phyloP scores from a whole-genome alignment of 2,113 vertebrate species.

The Dryoscopus gambensis region DNA sequence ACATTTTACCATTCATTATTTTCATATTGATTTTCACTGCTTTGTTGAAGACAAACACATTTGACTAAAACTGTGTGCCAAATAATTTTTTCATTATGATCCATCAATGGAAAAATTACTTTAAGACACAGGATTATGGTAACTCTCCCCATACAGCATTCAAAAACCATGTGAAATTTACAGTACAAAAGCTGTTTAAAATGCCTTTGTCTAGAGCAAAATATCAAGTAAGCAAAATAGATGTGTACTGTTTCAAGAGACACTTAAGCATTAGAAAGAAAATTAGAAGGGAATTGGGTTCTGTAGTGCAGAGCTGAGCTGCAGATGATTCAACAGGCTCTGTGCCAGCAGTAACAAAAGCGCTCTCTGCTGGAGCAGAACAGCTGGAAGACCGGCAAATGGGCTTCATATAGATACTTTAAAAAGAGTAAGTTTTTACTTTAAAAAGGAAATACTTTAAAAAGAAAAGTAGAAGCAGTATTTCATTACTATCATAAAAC shows the following conservation, averaged over 20 bases:
- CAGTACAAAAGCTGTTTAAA: background rate
- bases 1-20: background rate
- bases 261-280: background rate
- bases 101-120: background rate
- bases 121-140: background rate
- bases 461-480: background rate
- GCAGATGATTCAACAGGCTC: background rate
- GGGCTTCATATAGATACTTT: fast-evolving
- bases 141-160: background rate
- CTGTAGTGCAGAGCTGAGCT: background rate
- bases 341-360: background rate
- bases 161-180: background rate
- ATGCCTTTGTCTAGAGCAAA: background rate
- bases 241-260: background rate
- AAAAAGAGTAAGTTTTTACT: background rate
- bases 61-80: background rate
- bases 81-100: background rate
- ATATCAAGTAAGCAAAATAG: background rate
- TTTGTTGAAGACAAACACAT: background rate
- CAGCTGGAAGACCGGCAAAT: background rate
- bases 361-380: background rate
- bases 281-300: background rate
- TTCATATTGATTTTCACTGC: background rate
- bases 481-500: background rate
- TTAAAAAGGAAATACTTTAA: background rate